A percentile compares a stretch with the other conserved stretches of the same genome.
Conservation (phyloP, 2,113 vertebrate species). For the Speoplatyrhinus poulsoni region DNA sequence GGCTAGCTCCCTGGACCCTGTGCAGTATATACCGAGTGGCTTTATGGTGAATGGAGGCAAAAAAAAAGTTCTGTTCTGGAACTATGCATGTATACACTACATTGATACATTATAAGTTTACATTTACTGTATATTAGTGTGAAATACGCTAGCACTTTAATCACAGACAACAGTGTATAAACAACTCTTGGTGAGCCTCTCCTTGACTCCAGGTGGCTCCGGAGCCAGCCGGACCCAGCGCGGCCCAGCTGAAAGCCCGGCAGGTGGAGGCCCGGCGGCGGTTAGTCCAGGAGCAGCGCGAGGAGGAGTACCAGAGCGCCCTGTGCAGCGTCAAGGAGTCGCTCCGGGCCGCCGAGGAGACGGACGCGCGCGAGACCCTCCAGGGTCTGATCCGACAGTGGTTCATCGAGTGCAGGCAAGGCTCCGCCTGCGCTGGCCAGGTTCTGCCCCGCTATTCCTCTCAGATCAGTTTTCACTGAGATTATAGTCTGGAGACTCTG, state of each 20-base stretch:
- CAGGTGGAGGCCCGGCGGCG: conserved; percentile 40
- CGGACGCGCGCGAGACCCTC: conserved; percentile 74
- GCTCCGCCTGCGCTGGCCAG: background rate
- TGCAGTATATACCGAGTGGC: too few relatives aligned
- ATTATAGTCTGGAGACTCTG: too few relatives aligned
- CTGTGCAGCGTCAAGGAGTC: conserved; percentile 67
- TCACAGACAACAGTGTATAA: too few relatives aligned
- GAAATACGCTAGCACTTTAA: too few relatives aligned
- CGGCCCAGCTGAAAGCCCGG: conserved; percentile 18
- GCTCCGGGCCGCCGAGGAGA: conserved; percentile 69
- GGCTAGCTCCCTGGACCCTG: too few relatives aligned
- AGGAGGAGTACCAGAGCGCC: conserved; percentile 70
- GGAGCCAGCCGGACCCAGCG: conserved; percentile 47
- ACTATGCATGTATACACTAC: too few relatives aligned
- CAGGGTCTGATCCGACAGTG: conserved; percentile 84
- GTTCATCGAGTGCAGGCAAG: conserved; percentile 85
- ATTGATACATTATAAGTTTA: too few relatives aligned
- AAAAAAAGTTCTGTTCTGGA: too few relatives aligned
- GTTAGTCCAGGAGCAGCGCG: conserved; percentile 57
- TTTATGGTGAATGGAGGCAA: too few relatives aligned
- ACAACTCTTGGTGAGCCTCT: background rate
- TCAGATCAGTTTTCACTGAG: too few relatives aligned
- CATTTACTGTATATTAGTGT: too few relatives aligned
- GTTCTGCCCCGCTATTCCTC: too few relatives aligned
- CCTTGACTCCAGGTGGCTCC: conserved; percentile 68